Conservation (phyloP, 2,113 vertebrate species). For the Myrmecobius fasciatus region DNA sequence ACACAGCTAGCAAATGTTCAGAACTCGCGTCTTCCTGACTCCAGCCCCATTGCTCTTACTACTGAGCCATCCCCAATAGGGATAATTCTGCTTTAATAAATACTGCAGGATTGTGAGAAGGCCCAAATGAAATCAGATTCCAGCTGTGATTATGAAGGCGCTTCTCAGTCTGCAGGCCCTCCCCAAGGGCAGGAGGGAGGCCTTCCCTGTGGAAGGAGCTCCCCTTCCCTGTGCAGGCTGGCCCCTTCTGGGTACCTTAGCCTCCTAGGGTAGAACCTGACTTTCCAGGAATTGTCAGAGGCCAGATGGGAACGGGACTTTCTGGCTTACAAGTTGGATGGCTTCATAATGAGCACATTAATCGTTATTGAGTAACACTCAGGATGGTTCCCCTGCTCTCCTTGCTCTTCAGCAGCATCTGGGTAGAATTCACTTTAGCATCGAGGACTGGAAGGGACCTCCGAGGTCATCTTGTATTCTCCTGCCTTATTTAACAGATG, state of each 20-base stretch:
- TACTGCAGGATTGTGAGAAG: neutral
- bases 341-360: too few species aligned
- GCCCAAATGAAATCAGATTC: too few species aligned
- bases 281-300: neutral
- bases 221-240: too few species aligned
- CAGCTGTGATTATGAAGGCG: too few species aligned
- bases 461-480: neutral
- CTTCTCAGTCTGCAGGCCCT: too few species aligned
- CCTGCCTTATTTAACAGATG: neutral
- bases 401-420: neutral
- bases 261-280: too few species aligned
- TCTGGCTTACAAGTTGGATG: neutral
- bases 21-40: neutral
- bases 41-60: neutral
- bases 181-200: too few species aligned
- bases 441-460: neutral
- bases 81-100: too few species aligned
- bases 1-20: neutral
- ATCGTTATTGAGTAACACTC: neutral
- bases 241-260: neutral
- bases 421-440: neutral
- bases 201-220: too few species aligned
- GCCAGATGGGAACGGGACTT: neutral
- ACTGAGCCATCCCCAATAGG: neutral
- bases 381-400: neutral